phyloP scores from a whole-genome alignment of 2,113 vertebrate genomes.

The Sphaerodactylus townsendi region DNA sequence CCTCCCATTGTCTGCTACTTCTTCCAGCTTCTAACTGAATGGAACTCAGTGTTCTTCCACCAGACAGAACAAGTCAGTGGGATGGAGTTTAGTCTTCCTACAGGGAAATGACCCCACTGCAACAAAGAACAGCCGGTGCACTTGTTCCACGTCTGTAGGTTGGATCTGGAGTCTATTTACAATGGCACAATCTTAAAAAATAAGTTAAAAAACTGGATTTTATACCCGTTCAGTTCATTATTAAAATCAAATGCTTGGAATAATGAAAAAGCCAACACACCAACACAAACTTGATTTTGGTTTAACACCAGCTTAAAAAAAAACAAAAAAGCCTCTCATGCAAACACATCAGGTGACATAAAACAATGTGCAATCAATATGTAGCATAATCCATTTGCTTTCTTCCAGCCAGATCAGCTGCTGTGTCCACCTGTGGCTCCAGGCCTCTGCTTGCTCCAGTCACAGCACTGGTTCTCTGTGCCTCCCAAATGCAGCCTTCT shows the following conservation, averaged over 20 bases:
- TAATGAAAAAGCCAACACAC: conserved; percentile 74
- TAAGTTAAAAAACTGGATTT: conserved; percentile 74
- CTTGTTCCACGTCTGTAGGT: conserved; percentile 46
- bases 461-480: conserved; percentile 11
- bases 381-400: conserved; percentile 85
- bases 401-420: conserved; percentile 69
- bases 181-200: conserved; percentile 67
- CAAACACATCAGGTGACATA: conserved; percentile 83
- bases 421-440: conserved; percentile 13
- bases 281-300: conserved; percentile 80
- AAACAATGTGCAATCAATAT: conserved; percentile 90
- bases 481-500: conserved; percentile 1
- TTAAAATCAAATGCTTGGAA: conserved; percentile 73
- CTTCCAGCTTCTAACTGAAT: conserved; percentile 24
- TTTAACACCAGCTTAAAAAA: conserved; percentile 82
- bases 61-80: background rate
- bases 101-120: conserved; percentile 33
- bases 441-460: conserved; percentile 7
- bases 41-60: background rate
- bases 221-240: conserved; percentile 77
- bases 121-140: conserved; percentile 35
- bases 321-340: conserved; percentile 80
- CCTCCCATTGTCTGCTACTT: background rate
- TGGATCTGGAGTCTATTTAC: conserved; percentile 64
- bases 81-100: background rate